Percentiles rank a stretch among this genome's conserved stretches.
Conservation (phyloP, 2,113 vertebrate species). For the Chlorodrepanis virens region DNA sequence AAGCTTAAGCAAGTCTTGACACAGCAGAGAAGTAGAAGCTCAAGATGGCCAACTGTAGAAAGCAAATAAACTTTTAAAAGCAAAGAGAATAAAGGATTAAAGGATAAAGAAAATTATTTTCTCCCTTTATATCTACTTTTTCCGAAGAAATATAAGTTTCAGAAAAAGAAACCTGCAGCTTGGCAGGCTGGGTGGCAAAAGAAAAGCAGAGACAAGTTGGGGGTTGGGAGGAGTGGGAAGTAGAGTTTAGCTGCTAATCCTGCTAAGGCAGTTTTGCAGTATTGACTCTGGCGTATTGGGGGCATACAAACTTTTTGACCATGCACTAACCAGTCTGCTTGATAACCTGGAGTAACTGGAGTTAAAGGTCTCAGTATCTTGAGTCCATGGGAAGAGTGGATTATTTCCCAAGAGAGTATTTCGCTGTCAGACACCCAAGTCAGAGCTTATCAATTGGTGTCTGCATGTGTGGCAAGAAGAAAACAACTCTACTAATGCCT, state of each 20-base stretch:
- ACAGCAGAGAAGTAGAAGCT: constrained; percentile 35
- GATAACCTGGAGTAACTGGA: background rate
- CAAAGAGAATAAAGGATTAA: constrained; percentile 55
- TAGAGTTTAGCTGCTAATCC: background rate
- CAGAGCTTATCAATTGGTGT: background rate
- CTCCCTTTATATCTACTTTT: constrained; percentile 18
- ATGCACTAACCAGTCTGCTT: background rate
- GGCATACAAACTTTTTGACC: background rate
- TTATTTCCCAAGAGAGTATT: background rate
- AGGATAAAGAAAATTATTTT: constrained; percentile 63
- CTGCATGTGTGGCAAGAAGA: background rate
- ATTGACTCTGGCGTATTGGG: background rate
- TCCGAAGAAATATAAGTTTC: background rate
- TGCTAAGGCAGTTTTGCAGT: background rate
- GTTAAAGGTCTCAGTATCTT: background rate
- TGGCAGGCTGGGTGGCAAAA: background rate
- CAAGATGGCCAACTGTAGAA: background rate
- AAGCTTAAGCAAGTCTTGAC: constrained; percentile 63
- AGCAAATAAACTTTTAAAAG: constrained; percentile 50
- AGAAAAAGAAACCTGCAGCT: constrained; percentile 16
- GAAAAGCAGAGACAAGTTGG: background rate
- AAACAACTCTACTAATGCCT: background rate
- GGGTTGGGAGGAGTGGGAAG: background rate
- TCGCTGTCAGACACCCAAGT: background rate
- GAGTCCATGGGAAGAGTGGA: background rate